Evolutionary conservation across 2,797 vertebrate genomes (phyloP), one percentile per base, ranked within the genome.

Genomic region (Hyperoplus immaculatus): DNA sequence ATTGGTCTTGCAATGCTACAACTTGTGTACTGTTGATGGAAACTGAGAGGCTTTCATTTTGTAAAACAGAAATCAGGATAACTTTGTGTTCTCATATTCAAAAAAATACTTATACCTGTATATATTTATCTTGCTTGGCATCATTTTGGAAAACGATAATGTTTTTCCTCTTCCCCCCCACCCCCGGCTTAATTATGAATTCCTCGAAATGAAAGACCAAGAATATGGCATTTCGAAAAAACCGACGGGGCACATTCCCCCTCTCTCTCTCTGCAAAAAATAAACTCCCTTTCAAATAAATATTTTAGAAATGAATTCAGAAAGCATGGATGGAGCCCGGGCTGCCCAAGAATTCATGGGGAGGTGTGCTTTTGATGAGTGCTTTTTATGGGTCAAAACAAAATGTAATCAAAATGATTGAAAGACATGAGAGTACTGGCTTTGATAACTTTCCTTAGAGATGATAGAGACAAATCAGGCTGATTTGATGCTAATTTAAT

Each of bases 401-500:
- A 29, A 29, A 29, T 29, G 29, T 3, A 29, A 69, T 36, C 8
- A 46, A 29, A 46, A 15, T 46, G 3, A 47, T 15, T 8, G 1
- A 15, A 18, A 43, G 39, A 60, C 15, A 29, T 21, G 29, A 36
- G 5, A 42, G 14, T n/a, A 29, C 29, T 29, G 29, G 29, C 29
- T 29, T 29, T 29, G 29, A 29, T 29, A 29, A 29, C 29, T 29
- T 29, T 29, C 29, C 29, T 29, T 29, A 29, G 29, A 29, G 29
- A 29, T 29, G 55, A 50, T 39, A 49, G 29, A 36, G 53, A 58
- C 0, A 12, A 76, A 75, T 79, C 39, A 51, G 72, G 66, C 51
- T 42, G 64, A 62, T 38, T 66, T 13, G 7, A 69, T 63, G 69
- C 66, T 85, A 83, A 86, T 85, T 70, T 68, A 79, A 80, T 77